Percentiles rank a stretch among this genome's conserved stretches.
Evolutionary conservation across 2,113 vertebrate species (phyloP).

Genomic region (Benitochromis conjunctus): DNA sequence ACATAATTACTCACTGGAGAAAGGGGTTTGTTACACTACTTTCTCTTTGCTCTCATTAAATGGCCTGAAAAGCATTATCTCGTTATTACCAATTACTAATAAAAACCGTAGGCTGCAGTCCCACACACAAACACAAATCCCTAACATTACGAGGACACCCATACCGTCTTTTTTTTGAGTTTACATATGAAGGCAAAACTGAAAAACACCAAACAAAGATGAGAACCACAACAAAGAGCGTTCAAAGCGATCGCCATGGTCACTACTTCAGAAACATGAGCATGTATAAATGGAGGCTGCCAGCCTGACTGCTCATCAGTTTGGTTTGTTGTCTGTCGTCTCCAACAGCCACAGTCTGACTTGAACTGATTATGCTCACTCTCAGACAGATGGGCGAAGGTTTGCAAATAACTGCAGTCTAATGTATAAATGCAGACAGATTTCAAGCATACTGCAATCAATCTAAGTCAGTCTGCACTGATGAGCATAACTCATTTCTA

Average conservation of each 20-base stretch:
- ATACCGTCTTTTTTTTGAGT: no score
- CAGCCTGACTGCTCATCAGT: not conserved
- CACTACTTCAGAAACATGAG: not conserved
- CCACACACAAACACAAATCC: no score
- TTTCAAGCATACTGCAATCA: not conserved
- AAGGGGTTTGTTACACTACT: not conserved
- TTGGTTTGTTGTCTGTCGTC: not conserved
- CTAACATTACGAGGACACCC: no score
- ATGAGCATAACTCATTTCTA: not conserved
- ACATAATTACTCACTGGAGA: not conserved
- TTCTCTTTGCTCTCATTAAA: not conserved
- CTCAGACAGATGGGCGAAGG: not conserved
- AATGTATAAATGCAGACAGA: not conserved
- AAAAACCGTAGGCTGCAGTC: no score
- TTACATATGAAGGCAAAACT: no score
- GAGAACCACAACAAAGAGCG: not conserved
- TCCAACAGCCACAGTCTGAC: not conserved
- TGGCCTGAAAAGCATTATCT: not conserved
- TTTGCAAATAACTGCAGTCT: not conserved
- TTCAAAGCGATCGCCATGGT: not conserved
- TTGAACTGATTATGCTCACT: not conserved
- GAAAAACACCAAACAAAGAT: not conserved
- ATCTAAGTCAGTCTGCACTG: not conserved
- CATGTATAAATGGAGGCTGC: not conserved
- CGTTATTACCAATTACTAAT: not conserved